Base-by-base conservation (phyloP, 2,888 invertebrate species). In the Drosophila prolongata region DNA sequence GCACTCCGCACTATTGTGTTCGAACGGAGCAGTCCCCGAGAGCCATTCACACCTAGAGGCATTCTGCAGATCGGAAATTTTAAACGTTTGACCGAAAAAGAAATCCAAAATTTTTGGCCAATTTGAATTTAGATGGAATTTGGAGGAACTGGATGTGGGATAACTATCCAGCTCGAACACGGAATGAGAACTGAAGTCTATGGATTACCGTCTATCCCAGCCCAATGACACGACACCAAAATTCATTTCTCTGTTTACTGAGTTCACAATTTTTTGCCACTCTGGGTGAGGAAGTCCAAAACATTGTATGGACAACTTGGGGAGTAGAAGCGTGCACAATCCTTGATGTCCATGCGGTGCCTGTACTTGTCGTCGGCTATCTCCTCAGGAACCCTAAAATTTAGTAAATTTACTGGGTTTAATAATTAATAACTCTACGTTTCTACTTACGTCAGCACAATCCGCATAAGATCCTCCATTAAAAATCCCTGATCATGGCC, bases 391-490 rank as follows among this genome's bases (percentile, higher is more conserved):
- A 82, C 38, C 0, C 82, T 82, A 30, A 2, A 34, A 40, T 3
- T 1, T 2, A 2, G 1, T 13, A 10, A 0, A 6, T 61, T 9
- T 6, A 13, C 11, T 8, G 1, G 3, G 1, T 11, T 3, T 13
- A 13, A 19, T 44, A 4, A 3, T 1, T 1, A 4, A 8, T 44
- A 8, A 38, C 0, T 2, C 0, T 14, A 43, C 9, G 1, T n/a
- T 5, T 16, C 0, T 5, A 71, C 91, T 90, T 89, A 95, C 96
- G 93, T 93, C 76, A 96, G 94, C 79, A 95, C 90, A 35, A 94
- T 93, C 75, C 94, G 93, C 42, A 95, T 84, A 52, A 95, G 89
- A 89, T 95, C 95, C 71, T 95, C 95, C 56, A 95, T 93, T 0
- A 82, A 75, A 52, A 95, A 92, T 1, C 71, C 68, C 1, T 93